These are phyloP conservation scores for Mythimna impura DNA, from an alignment of 2,888 invertebrate species.

Conservation along the genomic window DNA sequence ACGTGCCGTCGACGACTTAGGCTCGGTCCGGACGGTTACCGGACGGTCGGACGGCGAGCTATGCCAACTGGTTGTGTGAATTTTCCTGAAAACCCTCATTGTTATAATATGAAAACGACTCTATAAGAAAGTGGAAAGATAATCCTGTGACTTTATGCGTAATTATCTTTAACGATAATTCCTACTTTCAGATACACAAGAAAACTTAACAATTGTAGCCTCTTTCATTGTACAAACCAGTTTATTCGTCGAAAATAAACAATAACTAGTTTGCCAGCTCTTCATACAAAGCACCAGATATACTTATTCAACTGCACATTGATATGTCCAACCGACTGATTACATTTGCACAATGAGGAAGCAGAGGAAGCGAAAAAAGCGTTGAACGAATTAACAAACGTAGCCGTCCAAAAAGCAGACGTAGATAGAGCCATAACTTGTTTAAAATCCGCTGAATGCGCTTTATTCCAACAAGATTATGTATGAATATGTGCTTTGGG, in stretches of 20 bases:
- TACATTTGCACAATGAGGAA: conserved; percentile 17
- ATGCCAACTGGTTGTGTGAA: too few relatives aligned
- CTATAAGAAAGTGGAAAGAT: too few relatives aligned
- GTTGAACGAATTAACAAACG: conserved; percentile 42
- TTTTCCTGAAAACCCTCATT: too few relatives aligned
- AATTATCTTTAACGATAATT: not conserved
- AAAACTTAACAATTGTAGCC: not conserved
- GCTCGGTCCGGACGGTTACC: too few relatives aligned
- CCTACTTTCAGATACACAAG: not conserved
- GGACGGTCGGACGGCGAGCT: too few relatives aligned
- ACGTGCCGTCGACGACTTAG: too few relatives aligned
- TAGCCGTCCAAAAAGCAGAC: conserved; percentile 25
- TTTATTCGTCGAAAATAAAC: not conserved
- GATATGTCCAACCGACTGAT: conserved; percentile 39
- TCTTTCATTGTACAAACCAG: not conserved
- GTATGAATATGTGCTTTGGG: conserved; percentile 1
- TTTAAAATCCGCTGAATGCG: conserved; percentile 36
- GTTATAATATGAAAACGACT: too few relatives aligned
- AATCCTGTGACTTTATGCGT: too few relatives aligned
- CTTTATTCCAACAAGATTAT: conserved; percentile 28
- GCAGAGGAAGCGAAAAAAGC: conserved; percentile 13
- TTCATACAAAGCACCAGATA: conserved; percentile 2
- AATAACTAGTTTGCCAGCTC: not conserved
- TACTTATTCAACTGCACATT: conserved; percentile 22
- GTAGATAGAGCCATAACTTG: conserved; percentile 15